These are phyloP conservation scores for Drosophila anomalata DNA, from an alignment of 2,888 invertebrate species.

Conservation along the genomic window DNA sequence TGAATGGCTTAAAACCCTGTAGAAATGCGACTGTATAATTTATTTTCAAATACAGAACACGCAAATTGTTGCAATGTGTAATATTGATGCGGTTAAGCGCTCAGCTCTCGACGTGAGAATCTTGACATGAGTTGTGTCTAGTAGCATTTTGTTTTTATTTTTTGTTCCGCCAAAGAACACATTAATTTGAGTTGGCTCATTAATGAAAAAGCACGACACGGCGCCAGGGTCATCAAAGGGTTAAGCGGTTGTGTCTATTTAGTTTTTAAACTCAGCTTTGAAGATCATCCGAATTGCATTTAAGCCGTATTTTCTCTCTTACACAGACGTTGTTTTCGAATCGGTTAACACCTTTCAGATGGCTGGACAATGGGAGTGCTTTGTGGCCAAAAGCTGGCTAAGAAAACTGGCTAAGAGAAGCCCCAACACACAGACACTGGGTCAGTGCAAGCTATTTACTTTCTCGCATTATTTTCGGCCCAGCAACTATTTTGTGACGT, in stretches of 20 bases:
- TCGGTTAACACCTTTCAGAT: conserved; percentile 29
- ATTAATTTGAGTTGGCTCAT: conserved; percentile 67
- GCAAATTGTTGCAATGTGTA: conserved; percentile 53
- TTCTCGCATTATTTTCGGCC: conserved; percentile 46
- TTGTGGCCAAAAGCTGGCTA: conserved; percentile 38
- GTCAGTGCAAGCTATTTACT: conserved; percentile 56
- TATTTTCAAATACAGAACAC: conserved; percentile 57
- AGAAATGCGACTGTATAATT: conserved; percentile 4
- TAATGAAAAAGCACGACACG: conserved; percentile 57
- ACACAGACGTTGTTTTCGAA: conserved; percentile 7
- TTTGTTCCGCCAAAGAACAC: conserved; percentile 73
- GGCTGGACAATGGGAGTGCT: conserved; percentile 50
- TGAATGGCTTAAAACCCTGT: neutral
- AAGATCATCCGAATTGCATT: conserved; percentile 37
- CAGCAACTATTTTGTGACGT: conserved; percentile 24
- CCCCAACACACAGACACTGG: conserved; percentile 25
- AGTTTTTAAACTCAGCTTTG: conserved; percentile 25
- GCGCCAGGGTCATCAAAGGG: conserved; percentile 22
- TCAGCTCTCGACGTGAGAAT: conserved; percentile 51
- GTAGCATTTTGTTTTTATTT: conserved; percentile 6
- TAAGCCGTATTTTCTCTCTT: conserved; percentile 1
- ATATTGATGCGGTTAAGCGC: conserved; percentile 43
- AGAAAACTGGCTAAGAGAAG: conserved; percentile 21
- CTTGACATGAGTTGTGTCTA: conserved; percentile 4
- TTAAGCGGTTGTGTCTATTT: conserved; percentile 11